These are phyloP conservation scores for Amaurobius ferox DNA, from an alignment of 2,888 invertebrate genomes.

Conservation along the genomic window DNA sequence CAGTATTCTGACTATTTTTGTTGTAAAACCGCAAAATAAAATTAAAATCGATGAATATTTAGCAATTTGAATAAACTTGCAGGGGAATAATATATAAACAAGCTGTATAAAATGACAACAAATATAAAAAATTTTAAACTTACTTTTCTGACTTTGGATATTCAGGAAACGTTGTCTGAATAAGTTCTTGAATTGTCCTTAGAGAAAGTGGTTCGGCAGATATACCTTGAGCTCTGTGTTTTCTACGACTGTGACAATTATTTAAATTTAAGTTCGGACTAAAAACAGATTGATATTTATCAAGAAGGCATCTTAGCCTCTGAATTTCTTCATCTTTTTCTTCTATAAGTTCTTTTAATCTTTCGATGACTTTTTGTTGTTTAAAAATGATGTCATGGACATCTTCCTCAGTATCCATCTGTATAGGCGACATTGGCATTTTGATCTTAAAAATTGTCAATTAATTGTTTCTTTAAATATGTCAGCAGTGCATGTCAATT, in stretches of 20 bases:
- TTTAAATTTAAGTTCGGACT: conserved; percentile 78
- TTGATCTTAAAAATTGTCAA: conserved; percentile 21
- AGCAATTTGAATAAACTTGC: no score
- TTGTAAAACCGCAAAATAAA: no score
- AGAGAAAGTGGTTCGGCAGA: conserved; percentile 93
- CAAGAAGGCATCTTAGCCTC: conserved; percentile 89
- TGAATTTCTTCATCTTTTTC: conserved; percentile 88
- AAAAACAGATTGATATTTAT: conserved; percentile 93
- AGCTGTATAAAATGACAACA: not conserved
- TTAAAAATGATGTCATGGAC: conserved; percentile 64
- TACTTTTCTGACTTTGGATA: conserved; percentile 90
- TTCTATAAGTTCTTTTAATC: conserved; percentile 80
- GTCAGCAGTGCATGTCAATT: no score
- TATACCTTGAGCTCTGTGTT: conserved; percentile 93
- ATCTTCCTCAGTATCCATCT: conserved; percentile 71
- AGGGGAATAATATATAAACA: no score
- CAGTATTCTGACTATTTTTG: no score
- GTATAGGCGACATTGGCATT: conserved; percentile 71
- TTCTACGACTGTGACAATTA: conserved; percentile 79
- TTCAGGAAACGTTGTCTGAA: conserved; percentile 79
- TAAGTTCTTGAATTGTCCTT: conserved; percentile 73
- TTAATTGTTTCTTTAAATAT: no score
- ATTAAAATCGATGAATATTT: no score
- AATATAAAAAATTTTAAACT: conserved; percentile 79
- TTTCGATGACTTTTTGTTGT: conserved; percentile 75